Evolutionary conservation across 2,797 vertebrate species (phyloP), one percentile per base, ranked within the genome.

Genomic region (Mus caroli): DNA sequence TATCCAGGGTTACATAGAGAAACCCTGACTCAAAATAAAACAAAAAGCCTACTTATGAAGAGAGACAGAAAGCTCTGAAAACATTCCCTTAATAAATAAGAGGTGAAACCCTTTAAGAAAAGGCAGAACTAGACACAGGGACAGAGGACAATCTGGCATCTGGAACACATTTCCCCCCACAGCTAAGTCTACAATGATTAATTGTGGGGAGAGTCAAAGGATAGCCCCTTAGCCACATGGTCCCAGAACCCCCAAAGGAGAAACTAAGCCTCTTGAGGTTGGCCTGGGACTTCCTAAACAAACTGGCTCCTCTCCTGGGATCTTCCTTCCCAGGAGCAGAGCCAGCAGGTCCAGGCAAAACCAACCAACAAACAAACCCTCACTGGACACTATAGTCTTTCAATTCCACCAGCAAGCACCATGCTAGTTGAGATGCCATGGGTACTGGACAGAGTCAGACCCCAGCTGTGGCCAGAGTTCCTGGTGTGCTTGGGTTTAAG

Each of bases 51-150:
- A 91, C 92, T 58, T 37, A 90, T 64, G 46, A 91, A 91, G 17
- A 34, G 12, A 82, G 73, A 71, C 24, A 73, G 80, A 56, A n/a
- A 12, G 34, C 43, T 92, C 46, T 92, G 54, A 92, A 88, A 78
- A 82, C 73, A 56, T 46, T 22, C 12, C 76, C 20, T 20, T 50
- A 50, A 50, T 50, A 50, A 50, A 10, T 50, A 50, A 50, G 9
- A 50, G 28, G 19, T 73, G 77, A 77, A 94, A 76, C n/a, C 20
- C 46, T 40, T 50, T 34, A 80, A 85, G 34, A 43, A 52, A 92
- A 92, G 26, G 79, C 60, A 34, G 50, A 56, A 50, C 22, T 0
- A 62, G 40, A 62, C 24, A 69, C 12, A 67, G 28, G 31, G 43
- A 67, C 37, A 9, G 34, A 91, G 40, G 26, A 56, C 43, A 87